Evolutionary conservation across 37 sponge, comb jelly and placozoan species (phyloP), one percentile per base, ranked within the genome.

Genomic region (Hormiphora californensis): DNA sequence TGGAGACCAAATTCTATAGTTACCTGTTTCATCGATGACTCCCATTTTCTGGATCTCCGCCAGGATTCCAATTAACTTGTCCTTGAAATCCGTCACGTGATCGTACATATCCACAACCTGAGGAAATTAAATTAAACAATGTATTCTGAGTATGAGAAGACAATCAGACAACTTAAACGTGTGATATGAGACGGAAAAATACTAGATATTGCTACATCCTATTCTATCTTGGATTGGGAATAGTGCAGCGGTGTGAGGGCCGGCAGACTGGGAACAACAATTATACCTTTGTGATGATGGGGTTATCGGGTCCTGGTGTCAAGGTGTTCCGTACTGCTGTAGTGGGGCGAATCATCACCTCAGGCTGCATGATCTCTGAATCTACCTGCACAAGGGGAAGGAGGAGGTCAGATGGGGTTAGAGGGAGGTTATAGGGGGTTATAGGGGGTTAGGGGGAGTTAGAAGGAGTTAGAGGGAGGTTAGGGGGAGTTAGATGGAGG

Each of bases 81-180:
- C 81, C 38, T 73, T 73, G 46, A 73, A 73, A 0, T 73, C 81
- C 1, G 22, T 43, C n/a, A 73, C 81, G 46, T 73, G 81, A 33
- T 73, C 81, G 44, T 73, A 73, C 81, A 73, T 73, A n/a, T 43
- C 43, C 1, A 73, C 44, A 3, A 73, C 81, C 81, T 73, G 81
- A 21, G 12, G 15, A 49, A 49, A 49, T 15, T 49, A 15, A 49
- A 15, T 49, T 15, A 49, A 49, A 49, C 9, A 17, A 17, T 15
- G 15, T 49, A 49, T 49, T 49, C n/a, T n/a, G n/a, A n/a, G n/a
- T n/a, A n/a, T n/a, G n/a, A n/a, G n/a, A n/a, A n/a, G n/a, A n/a
- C n/a, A n/a, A n/a, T n/a, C n/a, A n/a, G n/a, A n/a, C n/a, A n/a
- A n/a, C n/a, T n/a, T n/a, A n/a, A n/a, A n/a, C n/a, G n/a, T n/a